Conservation (phyloP, 2,113 vertebrate species). For the Nannospalax galili region DNA sequence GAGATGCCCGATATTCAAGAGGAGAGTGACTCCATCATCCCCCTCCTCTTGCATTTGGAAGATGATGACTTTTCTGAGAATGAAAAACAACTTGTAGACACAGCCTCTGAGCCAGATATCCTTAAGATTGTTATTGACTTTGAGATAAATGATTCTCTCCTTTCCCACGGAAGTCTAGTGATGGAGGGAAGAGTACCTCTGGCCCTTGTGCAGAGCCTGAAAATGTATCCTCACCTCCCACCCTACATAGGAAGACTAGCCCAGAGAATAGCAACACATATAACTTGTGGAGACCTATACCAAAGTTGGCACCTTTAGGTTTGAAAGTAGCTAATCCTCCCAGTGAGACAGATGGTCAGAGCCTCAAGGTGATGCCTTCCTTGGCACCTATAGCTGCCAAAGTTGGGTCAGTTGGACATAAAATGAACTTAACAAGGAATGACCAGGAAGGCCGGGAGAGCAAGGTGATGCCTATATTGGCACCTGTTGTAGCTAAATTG, state of each 20-base stretch:
- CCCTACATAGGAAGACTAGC: conserved; percentile 92
- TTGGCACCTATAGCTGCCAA: conserved; percentile 87
- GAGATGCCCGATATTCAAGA: conserved; percentile 84
- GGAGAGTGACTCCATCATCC: conserved; percentile 85
- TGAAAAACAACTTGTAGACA: conserved; percentile 82
- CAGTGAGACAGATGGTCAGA: conserved; percentile 83
- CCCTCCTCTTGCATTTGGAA: conserved; percentile 89
- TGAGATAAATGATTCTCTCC: conserved; percentile 83
- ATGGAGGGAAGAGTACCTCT: conserved; percentile 75
- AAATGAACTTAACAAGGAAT: conserved; percentile 77
- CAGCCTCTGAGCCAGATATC: conserved; percentile 84
- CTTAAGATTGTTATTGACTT: conserved; percentile 88
- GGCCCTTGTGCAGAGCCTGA: conserved; percentile 65
- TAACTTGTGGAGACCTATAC: conserved; percentile 95
- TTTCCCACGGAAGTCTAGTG: conserved; percentile 63
- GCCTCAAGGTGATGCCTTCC: conserved; percentile 89
- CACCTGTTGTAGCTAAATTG: conserved; percentile 79
- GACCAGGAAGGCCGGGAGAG: conserved; percentile 84
- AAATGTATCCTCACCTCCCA: conserved; percentile 86
- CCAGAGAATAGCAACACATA: conserved; percentile 76
- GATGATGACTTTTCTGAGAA: conserved; percentile 88
- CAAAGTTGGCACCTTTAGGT: conserved; percentile 95
- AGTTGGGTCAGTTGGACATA: conserved; percentile 81
- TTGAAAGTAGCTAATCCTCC: conserved; percentile 87
- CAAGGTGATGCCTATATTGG: conserved; percentile 83